Evolutionary conservation across 1,140 invertebrate genomes (phyloP), one percentile per base, ranked within the genome.

Genomic region (Oryctes rhinoceros): DNA sequence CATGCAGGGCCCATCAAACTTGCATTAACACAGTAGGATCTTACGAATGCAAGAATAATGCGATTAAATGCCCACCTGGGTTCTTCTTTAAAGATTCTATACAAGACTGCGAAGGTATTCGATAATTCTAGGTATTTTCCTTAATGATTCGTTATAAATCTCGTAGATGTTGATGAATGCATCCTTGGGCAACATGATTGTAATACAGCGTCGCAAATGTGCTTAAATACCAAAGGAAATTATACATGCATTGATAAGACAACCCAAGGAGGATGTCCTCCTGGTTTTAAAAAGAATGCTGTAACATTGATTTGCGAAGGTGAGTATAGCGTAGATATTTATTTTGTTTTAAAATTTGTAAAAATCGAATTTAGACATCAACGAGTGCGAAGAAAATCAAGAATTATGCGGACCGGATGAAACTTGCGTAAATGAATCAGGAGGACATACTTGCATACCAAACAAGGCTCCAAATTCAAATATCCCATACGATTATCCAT

Each of bases 151-250:
- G 18, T n/a, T 65, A 35, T 76, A 76, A 79, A 44, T 65, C 67
- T 78, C 65, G n/a, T 84, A 96, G 95, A 97, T 89, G 91, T 96
- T 76, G 92, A 95, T 83, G 94, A 95, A 87, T 95, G 94, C 82
- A 83, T 87, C 0, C 88, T 90, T 76, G 88, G 89, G 5, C 86
- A 87, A 20, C 88, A 93, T 82, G 90, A 92, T 80, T 95, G 94
- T 84, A 90, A 91, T 35, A 85, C 86, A 39, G 86, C 90, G 2
- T 92, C 90, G 0, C 92, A 94, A 83, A 89, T 91, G 78, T 95
- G 94, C 81, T 89, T 94, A 18, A 95, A 95, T 83, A 94, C 91
- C 0, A 89, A 91, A 62, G 93, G 93, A 1, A 91, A 89, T 44
- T 94, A 91, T 84, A 90, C 90, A 49, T 94, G 93, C 81, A 89